Percentiles rank a stretch among this genome's conserved stretches.
Evolutionary conservation across 2,888 invertebrate genomes (phyloP).

Genomic region (Hyalella azteca): DNA sequence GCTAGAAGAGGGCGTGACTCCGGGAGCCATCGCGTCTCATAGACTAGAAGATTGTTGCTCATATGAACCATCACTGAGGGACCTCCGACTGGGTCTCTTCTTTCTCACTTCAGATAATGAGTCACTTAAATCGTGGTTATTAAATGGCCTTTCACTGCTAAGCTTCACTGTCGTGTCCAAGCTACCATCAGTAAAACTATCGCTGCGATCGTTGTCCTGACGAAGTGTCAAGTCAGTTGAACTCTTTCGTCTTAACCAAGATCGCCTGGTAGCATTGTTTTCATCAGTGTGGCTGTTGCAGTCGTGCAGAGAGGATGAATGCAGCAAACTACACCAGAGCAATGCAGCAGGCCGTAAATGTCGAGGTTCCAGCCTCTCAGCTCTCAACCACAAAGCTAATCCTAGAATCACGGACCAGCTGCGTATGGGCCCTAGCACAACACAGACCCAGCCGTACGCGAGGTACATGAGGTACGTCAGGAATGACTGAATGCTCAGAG

Average conservation of each 20-base stretch:
- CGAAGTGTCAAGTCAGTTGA: background rate
- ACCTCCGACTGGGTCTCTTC: background rate
- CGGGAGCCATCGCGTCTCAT: background rate
- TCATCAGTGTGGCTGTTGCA: background rate
- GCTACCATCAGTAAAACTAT: background rate
- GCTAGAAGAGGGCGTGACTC: background rate
- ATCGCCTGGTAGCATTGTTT: background rate
- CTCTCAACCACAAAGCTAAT: background rate
- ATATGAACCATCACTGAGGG: background rate
- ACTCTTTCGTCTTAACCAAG: conserved; percentile 8
- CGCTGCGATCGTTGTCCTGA: background rate
- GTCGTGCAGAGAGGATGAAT: background rate
- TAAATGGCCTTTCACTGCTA: background rate
- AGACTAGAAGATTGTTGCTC: background rate
- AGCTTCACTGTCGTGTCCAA: too few species aligned
- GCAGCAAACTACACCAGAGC: conserved; percentile 14
- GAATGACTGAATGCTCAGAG: background rate
- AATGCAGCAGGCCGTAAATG: background rate
- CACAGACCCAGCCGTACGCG: conserved; percentile 29
- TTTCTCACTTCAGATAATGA: background rate
- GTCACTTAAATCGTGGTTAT: background rate
- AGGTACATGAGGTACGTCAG: conserved; percentile 23
- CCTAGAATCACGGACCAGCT: conserved; percentile 18
- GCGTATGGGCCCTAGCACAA: conserved; percentile 8
- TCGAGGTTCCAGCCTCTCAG: background rate